Conservation (phyloP, 2,113 vertebrate species). For the Labrus mixtus region DNA sequence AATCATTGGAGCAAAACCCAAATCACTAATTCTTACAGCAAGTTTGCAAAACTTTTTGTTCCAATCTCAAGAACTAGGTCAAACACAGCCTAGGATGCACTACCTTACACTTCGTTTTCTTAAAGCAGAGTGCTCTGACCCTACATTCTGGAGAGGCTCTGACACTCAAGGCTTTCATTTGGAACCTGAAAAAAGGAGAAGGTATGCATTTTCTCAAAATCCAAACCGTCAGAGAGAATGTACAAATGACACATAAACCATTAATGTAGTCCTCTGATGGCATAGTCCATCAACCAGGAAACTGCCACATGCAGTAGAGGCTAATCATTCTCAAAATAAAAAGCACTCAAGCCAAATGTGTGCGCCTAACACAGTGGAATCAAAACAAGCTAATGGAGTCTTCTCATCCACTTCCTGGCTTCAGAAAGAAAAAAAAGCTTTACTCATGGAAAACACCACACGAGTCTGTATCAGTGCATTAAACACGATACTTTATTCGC, state of each 20-base stretch:
- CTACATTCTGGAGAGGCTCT: background rate
- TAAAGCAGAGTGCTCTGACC: background rate
- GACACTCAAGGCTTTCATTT: background rate
- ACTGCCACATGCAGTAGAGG: background rate
- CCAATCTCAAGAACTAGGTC: slow-evolving; percentile 15
- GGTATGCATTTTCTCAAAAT: background rate
- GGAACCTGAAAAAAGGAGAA: background rate
- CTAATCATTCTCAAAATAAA: slow-evolving; percentile 33
- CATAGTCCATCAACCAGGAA: background rate
- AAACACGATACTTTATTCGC: background rate
- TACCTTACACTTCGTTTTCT: background rate
- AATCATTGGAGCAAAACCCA: too few relatives aligned
- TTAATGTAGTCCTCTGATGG: background rate
- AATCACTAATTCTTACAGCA: background rate
- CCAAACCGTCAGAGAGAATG: background rate
- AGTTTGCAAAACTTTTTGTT: background rate
- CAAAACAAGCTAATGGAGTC: slow-evolving; percentile 30
- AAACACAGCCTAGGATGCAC: slow-evolving; percentile 2
- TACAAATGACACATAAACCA: background rate
- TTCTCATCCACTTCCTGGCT: background rate
- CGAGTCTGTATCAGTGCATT: background rate
- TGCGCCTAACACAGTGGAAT: background rate
- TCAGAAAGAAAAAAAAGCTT: background rate
- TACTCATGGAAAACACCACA: background rate
- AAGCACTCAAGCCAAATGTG: slow-evolving; percentile 35